phyloP scores from a whole-genome alignment of 2,113 vertebrate genomes.

The Trematomus loennbergii region DNA sequence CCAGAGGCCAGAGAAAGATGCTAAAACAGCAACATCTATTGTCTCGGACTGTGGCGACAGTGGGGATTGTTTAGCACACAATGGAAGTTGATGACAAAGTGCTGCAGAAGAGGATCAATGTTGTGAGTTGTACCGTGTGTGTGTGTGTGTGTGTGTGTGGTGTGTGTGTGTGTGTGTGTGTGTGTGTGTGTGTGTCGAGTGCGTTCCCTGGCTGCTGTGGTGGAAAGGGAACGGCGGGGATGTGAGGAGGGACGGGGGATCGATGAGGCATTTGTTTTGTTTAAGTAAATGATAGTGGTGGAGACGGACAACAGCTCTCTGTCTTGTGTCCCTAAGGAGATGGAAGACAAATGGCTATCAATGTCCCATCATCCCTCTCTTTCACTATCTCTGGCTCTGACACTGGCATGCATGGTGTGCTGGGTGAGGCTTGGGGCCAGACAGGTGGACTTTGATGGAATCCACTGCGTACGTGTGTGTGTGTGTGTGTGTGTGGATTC shows the following conservation, averaged over 20 bases:
- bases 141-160: conserved; percentile 38
- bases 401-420: conserved; percentile 24
- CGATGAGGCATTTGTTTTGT: conserved; percentile 80
- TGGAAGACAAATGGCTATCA: conserved; percentile 76
- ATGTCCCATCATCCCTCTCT: conserved; percentile 63
- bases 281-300: conserved; percentile 79
- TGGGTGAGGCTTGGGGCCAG: not conserved
- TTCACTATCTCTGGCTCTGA: conserved; percentile 11
- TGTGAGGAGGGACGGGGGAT: conserved; percentile 47
- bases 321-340: conserved; percentile 74
- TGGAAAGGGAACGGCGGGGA: conserved; percentile 23
- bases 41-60: conserved; percentile 26
- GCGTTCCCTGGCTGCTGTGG: conserved; percentile 20
- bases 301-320: conserved; percentile 73
- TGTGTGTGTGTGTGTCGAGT: conserved; percentile 35
- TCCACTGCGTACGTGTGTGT: not conserved
- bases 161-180: conserved; percentile 30
- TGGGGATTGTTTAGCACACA: conserved; percentile 48
- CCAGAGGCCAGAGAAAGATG: conserved; percentile 12
- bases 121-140: conserved; percentile 17
- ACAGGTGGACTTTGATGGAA: not conserved
- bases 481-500: not conserved
- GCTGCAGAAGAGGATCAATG: conserved; percentile 70
- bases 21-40: conserved; percentile 31
- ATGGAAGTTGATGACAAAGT: conserved; percentile 74